A percentile compares a stretch with the other conserved stretches of the same genome.
Conservation (phyloP, 2,888 invertebrate genomes). For the Dryobotodes eremita region DNA sequence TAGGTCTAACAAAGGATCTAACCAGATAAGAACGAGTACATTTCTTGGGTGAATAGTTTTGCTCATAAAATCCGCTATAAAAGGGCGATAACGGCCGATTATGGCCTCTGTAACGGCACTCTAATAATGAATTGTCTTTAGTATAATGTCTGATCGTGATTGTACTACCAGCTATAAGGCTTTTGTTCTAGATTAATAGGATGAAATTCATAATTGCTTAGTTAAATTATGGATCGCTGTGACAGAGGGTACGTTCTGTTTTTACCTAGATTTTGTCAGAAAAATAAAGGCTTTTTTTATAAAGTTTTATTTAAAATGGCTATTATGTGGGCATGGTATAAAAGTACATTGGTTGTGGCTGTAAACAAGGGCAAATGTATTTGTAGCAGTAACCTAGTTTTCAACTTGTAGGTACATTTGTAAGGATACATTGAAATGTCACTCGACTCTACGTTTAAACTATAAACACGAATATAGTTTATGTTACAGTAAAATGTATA, state of each 20-base stretch:
- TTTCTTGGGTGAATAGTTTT: constrained; percentile 90
- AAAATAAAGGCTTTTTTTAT: background rate
- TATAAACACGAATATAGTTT: background rate
- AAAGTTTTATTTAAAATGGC: background rate
- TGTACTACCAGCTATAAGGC: constrained; percentile 76
- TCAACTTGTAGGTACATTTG: constrained; percentile 14
- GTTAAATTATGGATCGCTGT: constrained; percentile 61
- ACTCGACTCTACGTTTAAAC: background rate
- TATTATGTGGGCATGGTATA: background rate
- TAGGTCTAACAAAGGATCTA: constrained; percentile 82
- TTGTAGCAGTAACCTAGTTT: constrained; percentile 33
- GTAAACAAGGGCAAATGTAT: background rate
- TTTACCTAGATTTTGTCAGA: background rate
- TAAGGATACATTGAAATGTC: constrained; percentile 19
- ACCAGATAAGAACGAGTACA: constrained; percentile 83
- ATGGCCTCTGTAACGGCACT: constrained; percentile 87
- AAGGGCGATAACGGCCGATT: constrained; percentile 91
- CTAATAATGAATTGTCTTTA: constrained; percentile 91
- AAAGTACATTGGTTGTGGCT: background rate
- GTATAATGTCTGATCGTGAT: constrained; percentile 87
- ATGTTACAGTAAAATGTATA: background rate
- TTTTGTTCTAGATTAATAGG: constrained; percentile 80
- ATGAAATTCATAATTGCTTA: constrained; percentile 73
- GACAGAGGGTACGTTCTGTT: constrained; percentile 27
- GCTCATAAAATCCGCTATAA: constrained; percentile 90